Conservation (phyloP, 2,888 invertebrate species). For the Polydesmus complanatus region DNA sequence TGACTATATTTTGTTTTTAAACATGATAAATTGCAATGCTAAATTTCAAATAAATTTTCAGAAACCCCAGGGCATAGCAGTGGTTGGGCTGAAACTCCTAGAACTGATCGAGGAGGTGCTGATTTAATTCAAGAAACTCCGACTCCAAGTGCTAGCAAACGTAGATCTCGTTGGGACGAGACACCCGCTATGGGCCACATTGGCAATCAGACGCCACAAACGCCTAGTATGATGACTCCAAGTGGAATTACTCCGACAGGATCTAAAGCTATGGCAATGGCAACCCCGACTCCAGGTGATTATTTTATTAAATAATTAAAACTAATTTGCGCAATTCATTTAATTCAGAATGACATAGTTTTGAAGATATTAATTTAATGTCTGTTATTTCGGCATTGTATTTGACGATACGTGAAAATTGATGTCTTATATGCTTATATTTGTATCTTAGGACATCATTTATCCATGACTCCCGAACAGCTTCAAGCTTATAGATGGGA, state of each 20-base stretch:
- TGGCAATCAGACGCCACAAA: slow-evolving; percentile 46
- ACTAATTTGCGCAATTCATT: neutral
- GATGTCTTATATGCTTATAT: neutral
- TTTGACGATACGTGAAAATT: slow-evolving; percentile 4
- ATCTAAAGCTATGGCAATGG: slow-evolving; percentile 94
- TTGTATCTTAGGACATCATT: slow-evolving; percentile 50
- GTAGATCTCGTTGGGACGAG: slow-evolving; percentile 97
- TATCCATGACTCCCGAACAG: slow-evolving; percentile 99
- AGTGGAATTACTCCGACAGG: slow-evolving; percentile 71
- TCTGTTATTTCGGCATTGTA: neutral
- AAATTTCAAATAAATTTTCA: slow-evolving; percentile 2
- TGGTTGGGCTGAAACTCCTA: slow-evolving; percentile 98
- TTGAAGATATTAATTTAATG: neutral
- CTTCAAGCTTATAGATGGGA: slow-evolving; percentile 96
- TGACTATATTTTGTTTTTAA: slow-evolving; percentile 13
- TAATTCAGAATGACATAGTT: neutral
- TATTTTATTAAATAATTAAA: neutral
- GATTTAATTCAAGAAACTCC: slow-evolving; percentile 72
- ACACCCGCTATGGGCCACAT: slow-evolving; percentile 54
- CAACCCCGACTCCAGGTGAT: slow-evolving; percentile 79
- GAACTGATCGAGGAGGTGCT: slow-evolving; percentile 71
- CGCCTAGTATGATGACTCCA: slow-evolving; percentile 56
- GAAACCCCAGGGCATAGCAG: slow-evolving; percentile 92
- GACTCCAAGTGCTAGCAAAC: slow-evolving; percentile 85
- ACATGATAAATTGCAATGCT: slow-evolving; percentile 25